A percentile compares a stretch with the other conserved stretches of the same genome.
Evolutionary conservation across 2,888 invertebrate species (phyloP).

Genomic region (Rhyacophila evoluta): DNA sequence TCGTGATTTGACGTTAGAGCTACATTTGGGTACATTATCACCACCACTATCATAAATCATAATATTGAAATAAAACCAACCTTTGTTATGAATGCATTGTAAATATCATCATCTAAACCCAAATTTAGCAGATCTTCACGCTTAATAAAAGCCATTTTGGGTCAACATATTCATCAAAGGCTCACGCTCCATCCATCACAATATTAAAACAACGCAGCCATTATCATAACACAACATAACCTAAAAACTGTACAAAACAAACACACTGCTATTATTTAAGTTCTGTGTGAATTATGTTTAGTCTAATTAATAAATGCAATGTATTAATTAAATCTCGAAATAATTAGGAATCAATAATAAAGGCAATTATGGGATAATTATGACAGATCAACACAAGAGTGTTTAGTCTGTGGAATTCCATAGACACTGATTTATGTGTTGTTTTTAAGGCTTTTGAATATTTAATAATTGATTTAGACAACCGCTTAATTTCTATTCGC

Average conservation of each 20-base stretch:
- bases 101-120: slow-evolving; percentile 36
- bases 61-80: slow-evolving; percentile 30
- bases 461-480: neutral
- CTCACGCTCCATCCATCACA: slow-evolving; percentile 17
- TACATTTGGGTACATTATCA: neutral
- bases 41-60: neutral
- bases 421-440: slow-evolving; percentile 16
- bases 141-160: slow-evolving; percentile 45
- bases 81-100: slow-evolving; percentile 25
- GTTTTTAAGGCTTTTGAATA: slow-evolving; percentile 12
- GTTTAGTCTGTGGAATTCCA: neutral
- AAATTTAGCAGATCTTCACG: slow-evolving; percentile 37
- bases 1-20: neutral
- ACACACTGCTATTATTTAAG: neutral
- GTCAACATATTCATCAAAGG: slow-evolving; percentile 38
- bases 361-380: slow-evolving; percentile 41
- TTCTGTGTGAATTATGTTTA: neutral
- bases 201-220: slow-evolving; percentile 29
- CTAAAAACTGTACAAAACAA: slow-evolving; percentile 30
- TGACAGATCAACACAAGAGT: slow-evolving; percentile 36
- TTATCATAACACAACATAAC: slow-evolving; percentile 40
- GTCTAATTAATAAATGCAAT: neutral
- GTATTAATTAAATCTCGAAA: slow-evolving; percentile 4
- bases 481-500: no score
- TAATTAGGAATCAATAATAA: slow-evolving; percentile 40